phyloP scores from a whole-genome alignment of 2,888 invertebrate species.

The Glaucopsyche alexis region DNA sequence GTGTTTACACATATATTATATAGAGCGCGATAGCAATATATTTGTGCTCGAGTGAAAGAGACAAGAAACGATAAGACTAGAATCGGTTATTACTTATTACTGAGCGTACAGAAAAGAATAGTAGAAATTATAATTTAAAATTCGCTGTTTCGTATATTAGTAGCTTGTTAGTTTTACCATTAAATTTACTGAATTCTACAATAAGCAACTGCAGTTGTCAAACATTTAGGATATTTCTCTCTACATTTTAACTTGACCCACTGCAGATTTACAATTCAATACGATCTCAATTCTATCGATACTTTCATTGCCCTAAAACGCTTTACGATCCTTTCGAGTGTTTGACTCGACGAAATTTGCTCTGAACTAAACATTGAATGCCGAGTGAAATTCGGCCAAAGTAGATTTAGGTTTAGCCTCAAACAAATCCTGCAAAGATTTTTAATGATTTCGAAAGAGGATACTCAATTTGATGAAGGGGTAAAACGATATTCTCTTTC shows the following conservation, averaged over 20 bases:
- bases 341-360: conserved; percentile 19
- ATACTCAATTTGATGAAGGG: not conserved
- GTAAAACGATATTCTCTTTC: conserved; percentile 2
- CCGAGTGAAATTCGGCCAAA: not conserved
- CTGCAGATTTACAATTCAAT: conserved; percentile 6
- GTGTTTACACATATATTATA: too few relatives aligned
- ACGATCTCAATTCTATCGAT: not conserved
- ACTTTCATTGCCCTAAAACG: conserved; percentile 7
- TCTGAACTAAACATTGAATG: conserved; percentile 19
- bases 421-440: not conserved
- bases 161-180: too few relatives aligned
- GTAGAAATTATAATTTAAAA: too few relatives aligned
- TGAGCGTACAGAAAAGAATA: too few relatives aligned
- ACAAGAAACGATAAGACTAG: too few relatives aligned
- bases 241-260: not conserved
- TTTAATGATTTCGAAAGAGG: conserved; percentile 14
- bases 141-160: too few relatives aligned
- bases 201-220: not conserved
- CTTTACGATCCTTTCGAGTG: conserved; percentile 20
- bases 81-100: too few relatives aligned
- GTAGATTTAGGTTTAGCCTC: conserved; percentile 13
- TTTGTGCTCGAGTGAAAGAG: too few relatives aligned
- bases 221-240: not conserved
- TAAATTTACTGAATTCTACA: too few relatives aligned
- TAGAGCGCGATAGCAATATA: too few relatives aligned